Evolutionary conservation across 2,888 invertebrate genomes (phyloP), one percentile per base, ranked within the genome.

Genomic region (Plagiodera versicolora): DNA sequence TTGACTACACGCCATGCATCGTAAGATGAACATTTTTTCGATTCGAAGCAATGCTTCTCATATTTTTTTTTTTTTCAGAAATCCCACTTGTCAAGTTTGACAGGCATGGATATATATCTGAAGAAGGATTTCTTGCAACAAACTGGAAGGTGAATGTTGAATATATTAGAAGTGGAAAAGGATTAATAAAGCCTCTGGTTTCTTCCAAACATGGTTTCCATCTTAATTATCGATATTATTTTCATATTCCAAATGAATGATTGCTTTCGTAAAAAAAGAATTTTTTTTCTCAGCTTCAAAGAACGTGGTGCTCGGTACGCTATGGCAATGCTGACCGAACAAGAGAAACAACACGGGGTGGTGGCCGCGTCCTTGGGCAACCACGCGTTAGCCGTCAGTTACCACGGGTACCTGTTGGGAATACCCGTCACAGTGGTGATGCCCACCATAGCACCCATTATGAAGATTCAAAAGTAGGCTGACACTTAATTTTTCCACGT

Each of bases 321-420:
- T 0, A 81, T 97, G 49, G 79, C 93, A 49, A 89, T 89, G 78
- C 81, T 97, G 2, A 81, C 88, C 1, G 83, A 86, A 56, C 89
- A 91, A 35, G 87, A 92, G 70, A 89, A 87, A 73, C 79, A 81
- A 56, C 81, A 79, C 2, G 97, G 97, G 1, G 94, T 97, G 0
- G 92, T 95, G 60, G 94, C 96, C 0, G 96, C 97, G 0, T 95
- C 95, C 0, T 85, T 96, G 56, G 97, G 97, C 0, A 98, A 97
- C 79, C 97, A 98, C 80, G 96, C 98, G 0, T 88, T 94, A 70
- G 90, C 89, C 0, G 81, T 91, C 44, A 85, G 86, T 61, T 91
- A 89, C 75, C 90, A 91, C 74, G 90, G 90, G 0, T 77, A 82
- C 56, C 81, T 82, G 62, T 80, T 90, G 19, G 82, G 80, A 6